Conservation (phyloP, 2,888 invertebrate genomes). For the Leptinotarsa haldemani region DNA sequence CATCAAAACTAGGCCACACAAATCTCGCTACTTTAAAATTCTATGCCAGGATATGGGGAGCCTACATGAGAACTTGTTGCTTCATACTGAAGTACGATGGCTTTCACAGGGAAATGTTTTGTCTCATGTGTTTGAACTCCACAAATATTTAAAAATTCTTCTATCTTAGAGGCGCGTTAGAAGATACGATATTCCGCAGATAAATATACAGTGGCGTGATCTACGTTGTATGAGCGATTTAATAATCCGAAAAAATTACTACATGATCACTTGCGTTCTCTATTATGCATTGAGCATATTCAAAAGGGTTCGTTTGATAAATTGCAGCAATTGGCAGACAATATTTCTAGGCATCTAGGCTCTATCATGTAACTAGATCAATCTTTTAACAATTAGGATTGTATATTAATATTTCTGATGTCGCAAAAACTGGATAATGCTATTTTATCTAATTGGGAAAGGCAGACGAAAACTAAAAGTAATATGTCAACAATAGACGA, state of each 20-base stretch:
- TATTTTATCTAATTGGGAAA: constrained; percentile 26
- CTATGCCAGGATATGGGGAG: no score
- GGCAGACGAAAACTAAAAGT: neutral
- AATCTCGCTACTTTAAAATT: no score
- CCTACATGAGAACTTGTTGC: no score
- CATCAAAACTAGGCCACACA: no score
- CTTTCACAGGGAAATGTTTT: no score
- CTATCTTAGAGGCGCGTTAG: constrained; percentile 36
- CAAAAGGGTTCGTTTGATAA: constrained; percentile 30
- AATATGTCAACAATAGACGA: constrained; percentile 21
- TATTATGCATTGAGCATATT: constrained; percentile 12
- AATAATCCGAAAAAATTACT: constrained; percentile 25
- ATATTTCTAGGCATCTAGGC: constrained; percentile 28
- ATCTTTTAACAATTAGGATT: constrained; percentile 33
- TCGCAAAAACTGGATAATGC: constrained; percentile 26
- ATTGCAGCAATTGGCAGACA: constrained; percentile 28
- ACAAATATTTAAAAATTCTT: constrained; percentile 38
- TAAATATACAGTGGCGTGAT: constrained; percentile 34
- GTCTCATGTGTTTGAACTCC: no score
- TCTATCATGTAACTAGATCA: constrained; percentile 23
- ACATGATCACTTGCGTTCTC: constrained; percentile 19
- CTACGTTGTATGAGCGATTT: constrained; percentile 29
- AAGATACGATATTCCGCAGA: constrained; percentile 27
- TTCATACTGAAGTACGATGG: no score
- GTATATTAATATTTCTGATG: constrained; percentile 27